Evolutionary conservation across 1,140 invertebrate genomes (phyloP).

Genomic region (Brachionus asplanchnoidis): DNA sequence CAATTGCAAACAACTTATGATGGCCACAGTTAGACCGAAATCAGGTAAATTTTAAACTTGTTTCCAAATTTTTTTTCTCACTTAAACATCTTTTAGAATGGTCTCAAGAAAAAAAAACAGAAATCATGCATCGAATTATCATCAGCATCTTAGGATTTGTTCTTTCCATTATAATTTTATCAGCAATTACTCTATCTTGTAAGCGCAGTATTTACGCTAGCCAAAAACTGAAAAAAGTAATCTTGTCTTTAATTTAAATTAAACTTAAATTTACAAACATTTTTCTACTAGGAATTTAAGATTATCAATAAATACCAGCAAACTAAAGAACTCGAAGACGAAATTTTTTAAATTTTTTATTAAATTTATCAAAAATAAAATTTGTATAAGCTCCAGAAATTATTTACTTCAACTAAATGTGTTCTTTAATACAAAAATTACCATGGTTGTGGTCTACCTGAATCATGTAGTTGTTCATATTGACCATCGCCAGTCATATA

Average conservation of each 20-base stretch:
- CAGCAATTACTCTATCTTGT: background rate
- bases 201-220: background rate
- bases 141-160: background rate
- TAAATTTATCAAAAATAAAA: background rate
- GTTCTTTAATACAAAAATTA: no score
- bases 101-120: background rate
- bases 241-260: background rate
- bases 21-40: background rate
- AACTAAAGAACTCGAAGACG: background rate
- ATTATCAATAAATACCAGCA: slow-evolving; percentile 17
- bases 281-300: background rate
- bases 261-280: background rate
- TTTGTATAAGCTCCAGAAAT: background rate
- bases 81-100: background rate
- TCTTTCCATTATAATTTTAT: background rate
- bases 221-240: background rate
- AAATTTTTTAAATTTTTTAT: background rate
- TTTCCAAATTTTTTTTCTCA: background rate
- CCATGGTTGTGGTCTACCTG: background rate
- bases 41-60: background rate
- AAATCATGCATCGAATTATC: background rate
- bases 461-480: background rate
- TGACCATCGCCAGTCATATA: slow-evolving; percentile 6
- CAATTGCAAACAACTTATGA: background rate
- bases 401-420: background rate